phyloP scores from a whole-genome alignment of 2,888 invertebrate genomes.

The Oxyteleia sp. region DNA sequence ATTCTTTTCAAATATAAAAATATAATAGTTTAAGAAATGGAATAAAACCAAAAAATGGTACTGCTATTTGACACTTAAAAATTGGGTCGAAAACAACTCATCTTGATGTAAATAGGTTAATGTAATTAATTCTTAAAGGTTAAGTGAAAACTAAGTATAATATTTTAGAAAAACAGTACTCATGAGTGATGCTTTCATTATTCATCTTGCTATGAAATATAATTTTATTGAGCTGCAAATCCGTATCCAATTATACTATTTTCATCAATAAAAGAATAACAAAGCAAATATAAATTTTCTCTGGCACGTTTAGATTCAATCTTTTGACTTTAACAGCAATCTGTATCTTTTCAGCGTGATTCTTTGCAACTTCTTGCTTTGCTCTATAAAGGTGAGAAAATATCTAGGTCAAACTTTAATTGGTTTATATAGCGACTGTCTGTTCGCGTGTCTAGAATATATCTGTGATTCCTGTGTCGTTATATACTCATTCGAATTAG shows the following conservation, averaged over 20 bases:
- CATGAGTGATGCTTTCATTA: constrained; percentile 6
- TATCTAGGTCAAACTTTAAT: constrained; percentile 81
- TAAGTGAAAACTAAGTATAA: no score
- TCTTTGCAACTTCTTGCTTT: constrained; percentile 55
- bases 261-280: constrained; percentile 39
- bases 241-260: constrained; percentile 25
- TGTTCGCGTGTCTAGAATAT: constrained; percentile 73
- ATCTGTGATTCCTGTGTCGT: constrained; percentile 72
- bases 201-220: not conserved
- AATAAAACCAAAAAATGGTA: no score
- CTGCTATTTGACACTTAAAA: no score
- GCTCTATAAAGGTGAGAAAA: constrained; percentile 65
- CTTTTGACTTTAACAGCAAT: constrained; percentile 53
- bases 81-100: no score
- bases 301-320: constrained; percentile 39
- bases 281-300: constrained; percentile 41
- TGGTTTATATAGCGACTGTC: constrained; percentile 78
- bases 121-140: no score
- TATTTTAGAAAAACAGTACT: no score
- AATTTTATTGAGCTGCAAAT: constrained; percentile 18
- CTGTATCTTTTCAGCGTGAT: constrained; percentile 36
- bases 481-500: constrained; percentile 74
- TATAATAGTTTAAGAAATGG: no score
- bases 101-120: no score
- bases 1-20: no score